Conservation (phyloP, 2,797 vertebrate species). For the Lerista edwardsae region DNA sequence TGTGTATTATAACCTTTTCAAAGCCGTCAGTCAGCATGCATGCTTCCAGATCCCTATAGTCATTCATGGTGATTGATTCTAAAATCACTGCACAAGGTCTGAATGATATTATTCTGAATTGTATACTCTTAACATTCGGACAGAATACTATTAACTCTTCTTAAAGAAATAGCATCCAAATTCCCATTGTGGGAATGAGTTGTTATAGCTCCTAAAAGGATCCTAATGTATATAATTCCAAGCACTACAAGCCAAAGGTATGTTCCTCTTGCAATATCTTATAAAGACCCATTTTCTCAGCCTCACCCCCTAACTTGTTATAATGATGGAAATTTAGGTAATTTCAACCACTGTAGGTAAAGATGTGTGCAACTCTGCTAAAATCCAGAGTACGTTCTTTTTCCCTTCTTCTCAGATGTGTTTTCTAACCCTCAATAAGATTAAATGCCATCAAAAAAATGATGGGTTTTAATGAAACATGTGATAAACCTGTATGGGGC, state of each 20-base stretch:
- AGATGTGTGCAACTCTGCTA: background rate
- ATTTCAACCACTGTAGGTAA: background rate
- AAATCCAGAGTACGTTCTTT: background rate
- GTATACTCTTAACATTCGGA: slow-evolving; percentile 1
- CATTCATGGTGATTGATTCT: slow-evolving; percentile 7
- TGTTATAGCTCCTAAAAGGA: slow-evolving; percentile 11
- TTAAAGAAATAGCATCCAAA: slow-evolving; percentile 1
- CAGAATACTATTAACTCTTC: slow-evolving; percentile 9
- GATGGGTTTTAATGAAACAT: background rate
- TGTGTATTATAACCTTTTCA: background rate
- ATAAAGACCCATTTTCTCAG: background rate
- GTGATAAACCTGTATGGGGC: background rate
- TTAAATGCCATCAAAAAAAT: background rate
- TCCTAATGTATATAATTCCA: slow-evolving; percentile 1
- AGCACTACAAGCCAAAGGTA: background rate
- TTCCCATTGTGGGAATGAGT: background rate
- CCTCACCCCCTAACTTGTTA: slow-evolving; percentile 1
- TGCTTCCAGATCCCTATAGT: background rate
- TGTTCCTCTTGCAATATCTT: background rate
- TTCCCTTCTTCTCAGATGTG: background rate
- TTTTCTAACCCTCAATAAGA: background rate
- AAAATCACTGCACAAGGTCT: background rate
- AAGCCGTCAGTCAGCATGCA: background rate
- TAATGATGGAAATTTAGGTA: background rate
- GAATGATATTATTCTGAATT: slow-evolving; percentile 9